Conservation (phyloP, 2,113 vertebrate species). For the Eudyptes chrysolophus region DNA sequence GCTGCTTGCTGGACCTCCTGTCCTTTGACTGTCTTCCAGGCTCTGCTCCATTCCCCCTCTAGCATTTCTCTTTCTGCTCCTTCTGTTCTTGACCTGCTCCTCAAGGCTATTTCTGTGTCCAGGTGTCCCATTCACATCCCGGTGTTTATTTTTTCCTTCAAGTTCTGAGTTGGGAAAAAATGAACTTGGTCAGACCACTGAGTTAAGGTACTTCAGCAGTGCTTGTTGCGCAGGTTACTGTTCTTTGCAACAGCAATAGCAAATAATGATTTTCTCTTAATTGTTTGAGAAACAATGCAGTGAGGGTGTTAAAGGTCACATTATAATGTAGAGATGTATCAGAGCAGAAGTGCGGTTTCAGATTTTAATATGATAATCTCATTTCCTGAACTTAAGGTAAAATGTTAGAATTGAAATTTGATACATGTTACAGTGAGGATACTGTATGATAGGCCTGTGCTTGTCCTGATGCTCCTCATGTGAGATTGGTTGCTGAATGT, state of each 20-base stretch:
- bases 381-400: background rate
- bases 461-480: background rate
- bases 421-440: background rate
- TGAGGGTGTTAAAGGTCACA: background rate
- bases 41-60: background rate
- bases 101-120: background rate
- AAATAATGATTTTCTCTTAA: background rate
- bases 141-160: background rate
- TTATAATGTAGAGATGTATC: background rate
- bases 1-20: background rate
- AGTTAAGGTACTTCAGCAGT: background rate
- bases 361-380: background rate
- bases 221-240: background rate
- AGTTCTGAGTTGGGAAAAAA: background rate
- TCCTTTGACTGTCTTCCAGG: background rate
- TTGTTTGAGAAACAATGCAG: background rate
- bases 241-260: background rate
- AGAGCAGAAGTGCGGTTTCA: background rate
- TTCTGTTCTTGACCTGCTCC: background rate
- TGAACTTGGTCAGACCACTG: background rate
- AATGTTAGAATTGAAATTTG: background rate
- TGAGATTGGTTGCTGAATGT: background rate
- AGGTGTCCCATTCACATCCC: background rate
- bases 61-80: background rate
- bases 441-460: background rate